A percentile compares a stretch with the other conserved stretches of the same genome.
Conservation (phyloP, 1,140 invertebrate species). For the Ephestia elutella region DNA sequence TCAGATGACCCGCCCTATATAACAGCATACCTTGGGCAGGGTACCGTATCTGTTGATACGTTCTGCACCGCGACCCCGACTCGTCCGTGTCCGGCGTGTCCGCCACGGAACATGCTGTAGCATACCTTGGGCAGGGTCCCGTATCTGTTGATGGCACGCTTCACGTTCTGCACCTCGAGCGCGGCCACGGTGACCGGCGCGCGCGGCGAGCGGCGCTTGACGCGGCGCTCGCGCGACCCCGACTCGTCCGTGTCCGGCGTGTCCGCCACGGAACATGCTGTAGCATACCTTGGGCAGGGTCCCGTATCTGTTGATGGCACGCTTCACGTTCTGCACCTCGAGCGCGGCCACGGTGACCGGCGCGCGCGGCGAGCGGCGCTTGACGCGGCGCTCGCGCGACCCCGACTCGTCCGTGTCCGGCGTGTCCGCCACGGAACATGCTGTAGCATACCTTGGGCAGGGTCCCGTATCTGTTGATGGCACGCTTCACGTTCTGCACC, state of each 20-base stretch:
- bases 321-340: constrained; percentile 98
- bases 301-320: constrained; percentile 97
- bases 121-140: constrained; percentile 94
- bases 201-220: constrained; percentile 40
- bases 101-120: constrained; percentile 81
- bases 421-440: constrained; percentile 39
- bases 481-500: constrained; percentile 96
- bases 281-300: constrained; percentile 88
- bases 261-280: constrained; percentile 78
- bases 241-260: constrained; percentile 71
- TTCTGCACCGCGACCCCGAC: constrained; percentile 84
- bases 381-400: constrained; percentile 37
- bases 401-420: constrained; percentile 69
- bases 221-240: constrained; percentile 36
- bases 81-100: constrained; percentile 71
- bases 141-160: constrained; percentile 95
- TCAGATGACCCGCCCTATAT: no score
- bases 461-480: constrained; percentile 97
- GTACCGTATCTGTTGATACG: constrained; percentile 98
- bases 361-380: constrained; percentile 38
- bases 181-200: constrained; percentile 79
- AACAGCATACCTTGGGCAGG: constrained; percentile 89
- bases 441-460: constrained; percentile 82
- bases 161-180: constrained; percentile 97
- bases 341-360: constrained; percentile 83